Evolutionary conservation across 1,140 invertebrate species (phyloP), one percentile per base, ranked within the genome.

Genomic region (Cepaea nemoralis): DNA sequence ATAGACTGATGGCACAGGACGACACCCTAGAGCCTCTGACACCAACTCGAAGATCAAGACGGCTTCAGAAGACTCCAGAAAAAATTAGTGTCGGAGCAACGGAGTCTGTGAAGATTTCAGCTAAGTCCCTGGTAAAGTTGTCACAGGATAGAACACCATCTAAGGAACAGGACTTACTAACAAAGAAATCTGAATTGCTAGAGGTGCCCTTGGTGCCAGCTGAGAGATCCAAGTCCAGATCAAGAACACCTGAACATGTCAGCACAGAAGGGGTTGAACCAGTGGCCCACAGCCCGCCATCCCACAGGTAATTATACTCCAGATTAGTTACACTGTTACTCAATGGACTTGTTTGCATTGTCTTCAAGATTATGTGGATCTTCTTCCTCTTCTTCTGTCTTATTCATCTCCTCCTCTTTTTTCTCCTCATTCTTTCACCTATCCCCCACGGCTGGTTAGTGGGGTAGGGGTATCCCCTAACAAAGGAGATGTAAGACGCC

Each of bases 51-150:
- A 35, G 42, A 37, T 63, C 55, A 35, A 63, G 10, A 2, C 8
- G 75, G 3, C 37, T 24, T 19, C 74, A 12, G 8, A 77, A 63
- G 35, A 37, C 75, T 77, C 39, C 75, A 24, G 75, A 63, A n/a
- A 76, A 76, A 42, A 31, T 63, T 5, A 5, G 39, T 45, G 50
- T 3, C 5, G 19, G 24, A 63, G 50, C 37, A 50, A 37, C 50
- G 63, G 75, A 59, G 31, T 63, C 75, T 22, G 55, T 77, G n/a
- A 31, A 42, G 37, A 74, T 24, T 6, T 35, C 19, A 27, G 8
- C 27, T 24, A 2, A 24, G 40, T 6, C 69, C 69, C 12, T 8
- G 5, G 40, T 27, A 33, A 27, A 39, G 24, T 10, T 40, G 40
- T 14, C 35, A 24, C 39, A 22, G 24, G 35, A 40, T 3, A 5